phyloP scores from a whole-genome alignment of 2,888 invertebrate species.

The Coenonympha glycerion region DNA sequence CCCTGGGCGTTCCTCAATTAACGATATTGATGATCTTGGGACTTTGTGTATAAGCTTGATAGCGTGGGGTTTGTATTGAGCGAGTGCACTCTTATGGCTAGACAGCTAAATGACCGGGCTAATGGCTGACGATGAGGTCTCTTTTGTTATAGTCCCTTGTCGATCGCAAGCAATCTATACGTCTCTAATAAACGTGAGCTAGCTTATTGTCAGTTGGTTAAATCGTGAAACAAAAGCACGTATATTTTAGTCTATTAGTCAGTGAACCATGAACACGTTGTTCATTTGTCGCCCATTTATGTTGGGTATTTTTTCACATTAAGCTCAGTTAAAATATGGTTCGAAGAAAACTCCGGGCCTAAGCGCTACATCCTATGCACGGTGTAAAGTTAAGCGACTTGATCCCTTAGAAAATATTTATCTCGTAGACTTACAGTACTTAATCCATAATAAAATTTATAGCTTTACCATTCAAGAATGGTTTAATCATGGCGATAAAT shows the following conservation, averaged over 20 bases:
- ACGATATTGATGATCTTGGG: slow-evolving; percentile 19
- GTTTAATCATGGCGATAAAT: not conserved
- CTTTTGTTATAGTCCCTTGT: slow-evolving; percentile 41
- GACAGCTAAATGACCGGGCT: slow-evolving; percentile 47
- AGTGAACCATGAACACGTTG: not conserved
- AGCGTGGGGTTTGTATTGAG: slow-evolving; percentile 21
- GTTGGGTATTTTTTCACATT: not conserved
- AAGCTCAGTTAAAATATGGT: not conserved
- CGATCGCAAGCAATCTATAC: slow-evolving; percentile 33
- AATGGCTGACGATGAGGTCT: slow-evolving; percentile 42
- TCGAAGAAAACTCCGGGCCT: not conserved
- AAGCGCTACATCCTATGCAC: not conserved
- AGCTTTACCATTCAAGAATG: not conserved
- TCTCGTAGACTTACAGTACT: slow-evolving; percentile 5
- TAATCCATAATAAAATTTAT: slow-evolving; percentile 12
- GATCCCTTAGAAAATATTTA: slow-evolving; percentile 9
- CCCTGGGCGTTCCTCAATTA: slow-evolving; percentile 10
- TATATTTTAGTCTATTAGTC: not conserved
- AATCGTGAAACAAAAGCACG: slow-evolving; percentile 1
- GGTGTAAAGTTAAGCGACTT: slow-evolving; percentile 4
- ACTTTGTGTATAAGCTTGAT: slow-evolving; percentile 21
- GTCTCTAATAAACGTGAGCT: slow-evolving; percentile 22
- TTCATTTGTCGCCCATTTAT: not conserved
- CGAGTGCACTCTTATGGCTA: slow-evolving; percentile 42
- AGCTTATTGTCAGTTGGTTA: slow-evolving; percentile 12